phyloP scores from a whole-genome alignment of 2,888 invertebrate species.

The Papilio protenor region DNA sequence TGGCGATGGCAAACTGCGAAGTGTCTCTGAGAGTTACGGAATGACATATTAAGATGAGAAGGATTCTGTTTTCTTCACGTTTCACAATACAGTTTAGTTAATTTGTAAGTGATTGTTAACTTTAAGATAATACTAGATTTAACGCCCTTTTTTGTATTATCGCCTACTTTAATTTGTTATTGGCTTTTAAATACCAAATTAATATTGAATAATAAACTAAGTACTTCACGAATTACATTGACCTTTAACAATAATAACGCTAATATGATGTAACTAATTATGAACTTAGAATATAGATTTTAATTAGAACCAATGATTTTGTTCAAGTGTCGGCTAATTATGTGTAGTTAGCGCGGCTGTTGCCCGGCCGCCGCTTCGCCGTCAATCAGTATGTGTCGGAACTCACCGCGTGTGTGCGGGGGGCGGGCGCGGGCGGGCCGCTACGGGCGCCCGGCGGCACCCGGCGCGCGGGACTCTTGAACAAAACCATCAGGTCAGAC shows the following conservation, averaged over 20 bases:
- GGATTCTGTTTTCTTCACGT: background rate
- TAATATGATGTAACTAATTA: background rate
- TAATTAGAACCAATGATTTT: slow-evolving; percentile 56
- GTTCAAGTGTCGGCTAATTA: slow-evolving; percentile 73
- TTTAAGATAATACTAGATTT: background rate
- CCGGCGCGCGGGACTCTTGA: slow-evolving; percentile 79
- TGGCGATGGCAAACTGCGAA: background rate
- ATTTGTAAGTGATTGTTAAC: background rate
- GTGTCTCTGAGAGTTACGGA: background rate
- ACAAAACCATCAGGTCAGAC: slow-evolving; percentile 74
- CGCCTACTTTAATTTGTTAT: background rate
- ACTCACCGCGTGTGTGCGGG: slow-evolving; percentile 74
- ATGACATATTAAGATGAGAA: background rate
- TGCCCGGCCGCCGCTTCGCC: slow-evolving; percentile 42
- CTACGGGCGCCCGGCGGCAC: slow-evolving; percentile 72
- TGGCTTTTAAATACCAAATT: background rate
- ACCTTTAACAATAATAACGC: background rate
- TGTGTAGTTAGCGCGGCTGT: slow-evolving; percentile 43
- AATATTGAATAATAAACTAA: background rate
- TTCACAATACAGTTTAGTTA: too few relatives aligned
- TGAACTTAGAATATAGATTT: background rate
- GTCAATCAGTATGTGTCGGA: slow-evolving; percentile 54
- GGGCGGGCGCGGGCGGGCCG: slow-evolving; percentile 61
- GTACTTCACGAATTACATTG: background rate
- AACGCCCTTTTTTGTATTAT: too few relatives aligned